These are phyloP conservation scores for Laticauda colubrina DNA, from an alignment of 2,113 vertebrate species.

Conservation along the genomic window DNA sequence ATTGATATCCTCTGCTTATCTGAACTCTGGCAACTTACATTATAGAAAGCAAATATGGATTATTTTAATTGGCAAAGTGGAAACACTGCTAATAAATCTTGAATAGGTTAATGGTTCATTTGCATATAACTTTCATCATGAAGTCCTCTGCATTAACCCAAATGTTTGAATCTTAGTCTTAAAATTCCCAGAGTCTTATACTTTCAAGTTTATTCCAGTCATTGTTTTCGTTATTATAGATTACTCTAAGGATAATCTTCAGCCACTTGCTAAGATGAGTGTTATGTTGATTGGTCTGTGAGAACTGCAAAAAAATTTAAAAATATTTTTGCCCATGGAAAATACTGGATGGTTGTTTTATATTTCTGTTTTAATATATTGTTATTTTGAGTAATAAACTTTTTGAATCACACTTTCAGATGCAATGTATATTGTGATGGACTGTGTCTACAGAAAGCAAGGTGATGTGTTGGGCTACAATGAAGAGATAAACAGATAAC, in stretches of 20 bases:
- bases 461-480: neutral
- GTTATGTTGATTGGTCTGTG: neutral
- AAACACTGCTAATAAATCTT: neutral
- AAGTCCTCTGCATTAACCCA: neutral
- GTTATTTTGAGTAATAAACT: neutral
- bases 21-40: neutral
- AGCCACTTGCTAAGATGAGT: neutral
- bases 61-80: neutral
- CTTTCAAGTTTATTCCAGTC: neutral
- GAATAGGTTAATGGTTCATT: neutral
- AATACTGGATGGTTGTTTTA: neutral
- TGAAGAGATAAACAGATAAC: neutral
- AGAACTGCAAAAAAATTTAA: neutral
- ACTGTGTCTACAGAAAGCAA: neutral
- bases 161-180: neutral
- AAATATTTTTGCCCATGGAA: neutral
- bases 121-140: neutral
- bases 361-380: neutral
- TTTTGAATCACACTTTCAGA: neutral
- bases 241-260: neutral
- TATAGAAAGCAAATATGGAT: neutral
- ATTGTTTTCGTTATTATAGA: neutral
- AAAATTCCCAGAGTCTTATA: neutral
- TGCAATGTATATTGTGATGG: neutral
- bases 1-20: neutral